Conservation (phyloP, 2,113 vertebrate genomes). For the Gallinago jamesoni region DNA sequence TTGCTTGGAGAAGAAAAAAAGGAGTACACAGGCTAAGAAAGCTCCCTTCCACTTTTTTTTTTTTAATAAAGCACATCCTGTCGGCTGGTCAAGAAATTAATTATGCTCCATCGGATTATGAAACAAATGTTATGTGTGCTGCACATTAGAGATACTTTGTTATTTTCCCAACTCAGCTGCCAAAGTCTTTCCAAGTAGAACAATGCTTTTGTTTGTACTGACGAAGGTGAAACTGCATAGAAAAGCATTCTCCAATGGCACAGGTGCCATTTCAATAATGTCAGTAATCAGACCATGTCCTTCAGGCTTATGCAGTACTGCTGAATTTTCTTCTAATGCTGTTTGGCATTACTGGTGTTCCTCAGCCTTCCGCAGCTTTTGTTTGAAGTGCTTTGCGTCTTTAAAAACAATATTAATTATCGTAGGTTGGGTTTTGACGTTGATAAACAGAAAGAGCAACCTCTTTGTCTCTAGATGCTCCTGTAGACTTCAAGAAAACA, state of each 20-base stretch:
- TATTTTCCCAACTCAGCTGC: conserved; percentile 65
- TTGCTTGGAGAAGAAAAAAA: neutral
- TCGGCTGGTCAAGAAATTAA: conserved; percentile 53
- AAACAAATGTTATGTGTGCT: conserved; percentile 16
- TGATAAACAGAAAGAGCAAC: neutral
- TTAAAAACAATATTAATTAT: neutral
- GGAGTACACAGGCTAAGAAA: neutral
- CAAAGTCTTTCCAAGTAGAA: conserved; percentile 56
- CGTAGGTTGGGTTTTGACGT: neutral
- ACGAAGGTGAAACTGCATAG: conserved; percentile 44
- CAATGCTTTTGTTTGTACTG: conserved; percentile 64
- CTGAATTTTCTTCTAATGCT: neutral
- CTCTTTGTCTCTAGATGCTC: neutral
- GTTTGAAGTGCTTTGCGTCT: neutral
- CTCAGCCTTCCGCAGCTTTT: neutral
- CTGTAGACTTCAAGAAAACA: neutral
- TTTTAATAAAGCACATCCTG: conserved; percentile 53
- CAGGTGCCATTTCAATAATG: neutral
- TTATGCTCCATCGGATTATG: conserved; percentile 48
- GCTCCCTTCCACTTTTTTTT: neutral
- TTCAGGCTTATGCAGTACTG: neutral
- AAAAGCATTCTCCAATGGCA: neutral
- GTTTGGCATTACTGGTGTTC: neutral
- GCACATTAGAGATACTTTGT: conserved; percentile 26
- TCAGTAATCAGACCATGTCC: neutral